Evolutionary conservation across 2,113 vertebrate genomes (phyloP), one percentile per base, ranked within the genome.

Genomic region (Carassius auratus): DNA sequence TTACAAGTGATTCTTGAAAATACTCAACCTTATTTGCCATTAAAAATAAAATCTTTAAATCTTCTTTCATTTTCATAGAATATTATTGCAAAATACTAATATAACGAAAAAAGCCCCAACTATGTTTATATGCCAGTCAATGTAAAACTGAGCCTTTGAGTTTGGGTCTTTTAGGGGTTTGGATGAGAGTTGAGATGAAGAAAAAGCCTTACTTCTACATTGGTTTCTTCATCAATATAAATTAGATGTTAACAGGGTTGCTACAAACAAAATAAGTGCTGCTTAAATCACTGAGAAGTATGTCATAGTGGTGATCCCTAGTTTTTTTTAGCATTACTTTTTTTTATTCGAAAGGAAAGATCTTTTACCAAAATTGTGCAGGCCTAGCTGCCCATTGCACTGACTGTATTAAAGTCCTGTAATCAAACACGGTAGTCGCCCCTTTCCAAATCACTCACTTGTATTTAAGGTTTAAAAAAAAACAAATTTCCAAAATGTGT

Each of bases 271-370:
- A 14, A 52, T 96, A 97, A 97, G 96, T 97, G 96, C 96, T 96
- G 96, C 96, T 97, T 97, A 96, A 95, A 96, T 96, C 95, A 96
- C 93, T 96, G 95, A 96, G 92, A 95, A 94, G 93, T 94, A 94
- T 93, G 96, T 95, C 93, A 94, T 96, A 96, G 95, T 95, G 95
- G 94, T 95, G 95, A 95, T 94, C 96, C 92, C 90, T 90, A 94
- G 94, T 87, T 90, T 26, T 26, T 89, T 90, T 90, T 89, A 88
- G 83, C 87, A 88, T 90, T 89, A 87, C 59, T 88, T 90, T 91
- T 91, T 88, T 89, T 87, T 84, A 84, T 86, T 59, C 14, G 80
- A 88, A 85, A 80, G 83, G 83, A 84, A 17, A 76, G 95, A 94
- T 95, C 88, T 91, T 96, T 92, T 94, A 84, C 79, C 95, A 95